Evolutionary conservation across 1,140 invertebrate genomes (phyloP), one percentile per base, ranked within the genome.

Genomic region (Calliphora vicina): DNA sequence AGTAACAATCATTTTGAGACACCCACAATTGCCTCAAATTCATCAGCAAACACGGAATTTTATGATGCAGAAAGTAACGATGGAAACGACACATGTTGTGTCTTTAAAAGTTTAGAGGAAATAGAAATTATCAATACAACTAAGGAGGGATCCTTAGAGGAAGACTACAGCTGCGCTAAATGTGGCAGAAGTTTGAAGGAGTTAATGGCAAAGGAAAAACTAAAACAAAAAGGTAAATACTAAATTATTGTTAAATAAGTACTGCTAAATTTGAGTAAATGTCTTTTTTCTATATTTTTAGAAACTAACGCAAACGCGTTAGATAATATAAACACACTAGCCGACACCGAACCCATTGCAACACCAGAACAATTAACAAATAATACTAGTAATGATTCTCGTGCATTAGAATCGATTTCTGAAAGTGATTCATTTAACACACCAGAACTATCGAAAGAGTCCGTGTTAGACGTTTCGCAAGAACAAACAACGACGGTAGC

Each of bases 41-140:
- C 85, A 27, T 87, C 87, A 76, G 86, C 86, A 27, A 82, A 72
- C 13, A 29, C 88, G 3, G 85, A 85, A 73, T 84, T 85, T 82
- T 80, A 88, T 80, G 88, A 89, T 78, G 88, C 88, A 10, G 88
- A 89, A 78, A 84, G 86, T 8, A 88, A 86, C n/a, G 20, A 5
- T 8, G 72, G 17, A 23, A n/a, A 23, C 8, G 50, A 57, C 5
- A n/a, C 50, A 57, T 67, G 61, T 67, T 67, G 61, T 23, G n/a
- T 5, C 2, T 67, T 25, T 20, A 67, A 67, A 23, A 67, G n/a
- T 23, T 23, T 67, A 67, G 23, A 23, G 1, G 61, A 67, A 67
- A 67, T 67, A 20, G 61, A 67, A 67, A 23, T 67, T 23, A 67
- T 4, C 5, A 23, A 23, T 0, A 67, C 25, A 23, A 20, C n/a